Evolutionary conservation across 2,888 invertebrate species (phyloP), one percentile per base, ranked within the genome.

Genomic region (Eretmocerus hayati): DNA sequence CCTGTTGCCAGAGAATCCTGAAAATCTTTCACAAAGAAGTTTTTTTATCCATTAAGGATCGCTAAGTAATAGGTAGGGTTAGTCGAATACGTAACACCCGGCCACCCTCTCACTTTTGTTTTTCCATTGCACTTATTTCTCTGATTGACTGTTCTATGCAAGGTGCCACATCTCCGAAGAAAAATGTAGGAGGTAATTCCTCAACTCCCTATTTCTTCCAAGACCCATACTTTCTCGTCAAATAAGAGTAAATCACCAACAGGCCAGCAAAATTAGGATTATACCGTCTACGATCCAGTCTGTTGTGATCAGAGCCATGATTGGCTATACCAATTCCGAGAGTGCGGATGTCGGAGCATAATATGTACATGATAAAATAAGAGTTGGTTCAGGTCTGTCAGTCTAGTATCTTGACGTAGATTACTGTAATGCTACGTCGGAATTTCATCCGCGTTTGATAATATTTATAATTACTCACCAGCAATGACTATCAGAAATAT

Each of bases 21-120:
- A 33, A 76, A 76, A 46, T 77, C 75, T 39, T 71, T 75, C 4
- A 77, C 66, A 15, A 77, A 50, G 3, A 77, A 55, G 1, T 1
- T 67, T 61, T 55, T 75, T 77, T 0, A 75, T 55, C 2, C 77
- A 50, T 8, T 74, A 73, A 0, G 71, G 70, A 36, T 77, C 74
- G 2, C 74, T 68, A 8, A 73, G 54, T 3, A 77, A 18, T 9
- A 77, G 40, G 1, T 60, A 66, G 0, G 77, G 76, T n/a, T 67
- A 68, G 54, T 75, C 69, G 20, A 76, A 62, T 2, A 72, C 52
- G 23, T 62, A 65, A 61, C 56, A 75, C 54, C 58, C 77, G 65
- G 54, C 65, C 62, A 37, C 71, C 54, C 37, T 72, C 58, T 52
- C 59, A 55, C 53, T 71, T 42, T 58, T 59, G n/a, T 46, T 60